These are phyloP conservation scores for Elgaria multicarinata DNA, from an alignment of 2,113 vertebrate genomes.

Conservation along the genomic window DNA sequence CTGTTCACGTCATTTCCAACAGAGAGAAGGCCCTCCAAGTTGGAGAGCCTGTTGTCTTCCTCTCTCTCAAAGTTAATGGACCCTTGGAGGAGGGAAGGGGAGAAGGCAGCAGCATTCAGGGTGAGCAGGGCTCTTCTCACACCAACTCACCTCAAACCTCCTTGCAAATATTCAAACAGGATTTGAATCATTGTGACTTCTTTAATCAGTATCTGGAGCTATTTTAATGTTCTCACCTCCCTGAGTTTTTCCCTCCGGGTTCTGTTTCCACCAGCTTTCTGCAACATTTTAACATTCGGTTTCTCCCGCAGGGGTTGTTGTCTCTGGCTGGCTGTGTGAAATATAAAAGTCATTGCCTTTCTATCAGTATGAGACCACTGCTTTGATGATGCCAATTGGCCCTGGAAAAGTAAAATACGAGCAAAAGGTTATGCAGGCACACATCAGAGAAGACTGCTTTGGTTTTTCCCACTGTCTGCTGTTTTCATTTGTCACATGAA, in stretches of 20 bases:
- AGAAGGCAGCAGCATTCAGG: not conserved
- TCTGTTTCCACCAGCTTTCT: not conserved
- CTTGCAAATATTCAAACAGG: not conserved
- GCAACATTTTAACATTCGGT: not conserved
- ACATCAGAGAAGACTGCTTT: no score
- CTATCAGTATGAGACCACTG: not conserved
- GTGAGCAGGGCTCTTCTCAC: not conserved
- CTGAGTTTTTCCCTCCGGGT: not conserved
- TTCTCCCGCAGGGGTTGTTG: not conserved
- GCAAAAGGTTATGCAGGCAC: not conserved
- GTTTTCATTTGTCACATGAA: not conserved
- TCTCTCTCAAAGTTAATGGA: not conserved
- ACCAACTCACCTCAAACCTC: not conserved
- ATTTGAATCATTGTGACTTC: not conserved
- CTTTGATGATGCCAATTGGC: not conserved
- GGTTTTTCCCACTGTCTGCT: not conserved
- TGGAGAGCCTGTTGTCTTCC: not conserved
- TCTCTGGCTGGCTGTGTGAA: not conserved
- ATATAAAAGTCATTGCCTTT: not conserved
- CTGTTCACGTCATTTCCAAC: not conserved
- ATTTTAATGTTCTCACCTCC: not conserved
- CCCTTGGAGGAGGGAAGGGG: not conserved
- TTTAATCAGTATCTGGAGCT: not conserved
- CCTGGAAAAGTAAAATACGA: not conserved
- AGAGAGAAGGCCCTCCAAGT: not conserved